These are phyloP conservation scores for Stratiomys singularior DNA, from an alignment of 2,888 invertebrate species.

Conservation along the genomic window DNA sequence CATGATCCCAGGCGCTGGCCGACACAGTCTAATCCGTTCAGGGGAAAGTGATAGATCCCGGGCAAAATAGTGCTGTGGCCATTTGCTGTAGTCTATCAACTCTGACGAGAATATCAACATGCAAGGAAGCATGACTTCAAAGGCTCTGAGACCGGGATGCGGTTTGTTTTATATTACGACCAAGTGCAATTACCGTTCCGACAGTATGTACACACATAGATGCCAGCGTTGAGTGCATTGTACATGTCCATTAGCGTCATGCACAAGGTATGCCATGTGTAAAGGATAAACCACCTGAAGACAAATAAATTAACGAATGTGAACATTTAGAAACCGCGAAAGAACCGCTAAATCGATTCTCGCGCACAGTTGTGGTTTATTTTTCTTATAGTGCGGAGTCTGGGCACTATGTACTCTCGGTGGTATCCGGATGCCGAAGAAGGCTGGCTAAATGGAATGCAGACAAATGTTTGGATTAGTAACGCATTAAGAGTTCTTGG, in stretches of 20 bases:
- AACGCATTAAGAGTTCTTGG: not conserved
- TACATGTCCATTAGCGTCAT: constrained; percentile 40
- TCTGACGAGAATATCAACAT: constrained; percentile 30
- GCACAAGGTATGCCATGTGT: constrained; percentile 34
- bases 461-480: not conserved
- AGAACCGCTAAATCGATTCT: constrained; percentile 11
- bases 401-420: not conserved
- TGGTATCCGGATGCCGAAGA: constrained; percentile 11
- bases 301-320: constrained; percentile 37
- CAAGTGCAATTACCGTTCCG: constrained; percentile 33
- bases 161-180: constrained; percentile 37
- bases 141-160: constrained; percentile 22
- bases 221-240: constrained; percentile 17
- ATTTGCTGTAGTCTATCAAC: constrained; percentile 33
- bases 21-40: not conserved
- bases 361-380: constrained; percentile 22
- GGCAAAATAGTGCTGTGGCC: constrained; percentile 12
- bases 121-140: constrained; percentile 15
- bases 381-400: constrained; percentile 36
- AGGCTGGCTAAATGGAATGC: constrained; percentile 36
- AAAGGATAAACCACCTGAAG: constrained; percentile 42
- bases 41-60: constrained; percentile 36
- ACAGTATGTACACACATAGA: constrained; percentile 24
- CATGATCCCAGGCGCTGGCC: constrained; percentile 3
- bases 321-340: constrained; percentile 11